A percentile compares a stretch with the other conserved stretches of the same genome.
These are phyloP conservation scores for Grammomys surdaster DNA, from an alignment of 2,113 vertebrate species.

Conservation along the genomic window DNA sequence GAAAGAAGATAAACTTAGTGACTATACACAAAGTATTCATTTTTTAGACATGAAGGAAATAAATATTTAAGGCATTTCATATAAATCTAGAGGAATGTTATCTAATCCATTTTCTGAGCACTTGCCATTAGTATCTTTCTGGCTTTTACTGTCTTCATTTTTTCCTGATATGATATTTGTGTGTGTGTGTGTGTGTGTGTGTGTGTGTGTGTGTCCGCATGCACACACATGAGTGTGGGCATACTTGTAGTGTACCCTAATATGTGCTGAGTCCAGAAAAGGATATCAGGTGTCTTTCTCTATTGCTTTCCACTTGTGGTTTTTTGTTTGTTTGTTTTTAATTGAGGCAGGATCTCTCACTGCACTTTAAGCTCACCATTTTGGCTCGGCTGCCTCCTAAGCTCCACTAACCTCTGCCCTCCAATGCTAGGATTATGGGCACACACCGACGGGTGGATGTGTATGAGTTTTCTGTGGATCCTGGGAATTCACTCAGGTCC, in stretches of 20 bases:
- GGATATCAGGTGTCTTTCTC: too few relatives aligned
- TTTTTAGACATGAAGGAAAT: constrained; percentile 21
- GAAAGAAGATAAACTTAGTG: background rate
- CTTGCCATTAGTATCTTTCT: constrained; percentile 4
- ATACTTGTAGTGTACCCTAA: background rate
- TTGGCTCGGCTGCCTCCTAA: background rate
- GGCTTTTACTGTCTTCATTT: background rate
- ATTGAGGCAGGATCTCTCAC: background rate
- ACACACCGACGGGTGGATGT: too few relatives aligned
- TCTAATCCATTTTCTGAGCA: constrained; percentile 17
- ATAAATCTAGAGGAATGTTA: background rate
- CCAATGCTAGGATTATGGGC: background rate
- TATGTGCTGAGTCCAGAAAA: background rate
- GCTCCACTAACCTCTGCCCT: background rate
- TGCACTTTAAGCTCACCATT: background rate
- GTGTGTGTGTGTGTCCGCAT: background rate
- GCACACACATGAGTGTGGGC: fast-evolving
- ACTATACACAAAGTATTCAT: background rate
- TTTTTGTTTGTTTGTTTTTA: background rate
- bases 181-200: background rate
- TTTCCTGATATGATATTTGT: background rate
- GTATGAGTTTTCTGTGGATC: background rate
- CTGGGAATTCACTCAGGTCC: background rate
- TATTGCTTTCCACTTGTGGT: background rate
- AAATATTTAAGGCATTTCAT: background rate